phyloP scores from a whole-genome alignment of 1,140 invertebrate species.

The Drosophila mauritiana region DNA sequence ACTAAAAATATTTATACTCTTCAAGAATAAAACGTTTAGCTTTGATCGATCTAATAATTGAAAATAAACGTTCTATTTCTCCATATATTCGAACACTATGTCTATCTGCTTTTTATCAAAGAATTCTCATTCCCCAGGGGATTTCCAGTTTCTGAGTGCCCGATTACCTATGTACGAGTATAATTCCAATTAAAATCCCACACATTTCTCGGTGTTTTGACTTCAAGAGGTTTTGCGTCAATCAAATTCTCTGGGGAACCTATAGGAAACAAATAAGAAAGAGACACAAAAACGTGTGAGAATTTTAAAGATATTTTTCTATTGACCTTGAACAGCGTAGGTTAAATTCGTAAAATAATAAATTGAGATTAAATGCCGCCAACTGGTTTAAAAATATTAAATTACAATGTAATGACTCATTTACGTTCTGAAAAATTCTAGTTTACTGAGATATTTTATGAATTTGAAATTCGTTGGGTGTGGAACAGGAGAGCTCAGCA shows the following conservation, averaged over 20 bases:
- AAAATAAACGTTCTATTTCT: neutral
- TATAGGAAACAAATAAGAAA: neutral
- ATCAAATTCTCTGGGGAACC: conserved; percentile 11
- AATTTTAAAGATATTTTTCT: neutral
- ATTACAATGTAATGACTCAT: neutral
- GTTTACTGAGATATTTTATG: too few relatives aligned
- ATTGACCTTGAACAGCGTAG: neutral
- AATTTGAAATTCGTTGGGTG: too few relatives aligned
- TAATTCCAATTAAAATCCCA: conserved; percentile 6
- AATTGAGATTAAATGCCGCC: neutral
- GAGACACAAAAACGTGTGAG: neutral
- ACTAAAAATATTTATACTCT: neutral
- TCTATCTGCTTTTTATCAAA: conserved; percentile 4
- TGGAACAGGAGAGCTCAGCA: too few relatives aligned
- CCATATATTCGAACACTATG: neutral
- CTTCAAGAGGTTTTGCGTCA: conserved; percentile 34
- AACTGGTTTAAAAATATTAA: neutral
- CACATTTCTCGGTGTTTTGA: conserved; percentile 1
- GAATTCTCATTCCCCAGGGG: neutral
- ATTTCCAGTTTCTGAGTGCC: conserved; percentile 7
- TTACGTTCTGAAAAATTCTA: too few relatives aligned
- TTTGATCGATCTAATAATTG: neutral
- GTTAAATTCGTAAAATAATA: neutral
- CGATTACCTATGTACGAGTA: conserved; percentile 25
- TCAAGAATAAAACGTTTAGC: conserved; percentile 1